Conservation (phyloP, 2,888 invertebrate genomes). For the Geophilus truncorum region DNA sequence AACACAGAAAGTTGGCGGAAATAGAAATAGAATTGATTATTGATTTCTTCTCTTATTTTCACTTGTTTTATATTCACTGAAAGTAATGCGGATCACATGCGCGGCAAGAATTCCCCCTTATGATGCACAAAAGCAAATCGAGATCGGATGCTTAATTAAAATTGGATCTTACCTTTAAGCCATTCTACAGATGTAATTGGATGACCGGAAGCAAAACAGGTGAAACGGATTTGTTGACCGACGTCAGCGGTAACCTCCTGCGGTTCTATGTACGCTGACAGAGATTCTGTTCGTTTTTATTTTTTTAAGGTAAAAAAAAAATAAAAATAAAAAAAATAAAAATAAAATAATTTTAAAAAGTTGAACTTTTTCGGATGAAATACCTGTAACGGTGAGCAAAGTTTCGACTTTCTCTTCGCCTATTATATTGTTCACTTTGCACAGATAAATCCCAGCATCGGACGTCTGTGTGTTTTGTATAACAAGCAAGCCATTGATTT, state of each 20-base stretch:
- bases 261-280: slow-evolving; percentile 29
- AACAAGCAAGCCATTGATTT: slow-evolving; percentile 22
- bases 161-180: slow-evolving; percentile 31
- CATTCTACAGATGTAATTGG: slow-evolving; percentile 31
- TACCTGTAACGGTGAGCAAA: background rate
- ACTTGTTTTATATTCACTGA: background rate
- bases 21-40: background rate
- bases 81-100: background rate
- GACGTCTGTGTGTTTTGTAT: background rate
- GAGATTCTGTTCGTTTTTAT: background rate
- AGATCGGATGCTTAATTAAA: background rate
- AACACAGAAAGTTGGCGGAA: background rate
- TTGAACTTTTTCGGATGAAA: background rate
- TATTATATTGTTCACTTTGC: slow-evolving; percentile 1
- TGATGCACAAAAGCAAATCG: background rate
- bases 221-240: slow-evolving; percentile 9
- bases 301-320: background rate
- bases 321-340: background rate
- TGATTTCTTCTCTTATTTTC: background rate
- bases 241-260: slow-evolving; percentile 31
- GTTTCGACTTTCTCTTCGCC: slow-evolving; percentile 22
- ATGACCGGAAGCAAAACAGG: slow-evolving; percentile 29
- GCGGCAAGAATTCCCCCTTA: background rate
- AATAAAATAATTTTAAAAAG: background rate
- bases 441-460: background rate